These are phyloP conservation scores for Bombus fervidus DNA, from an alignment of 1,140 invertebrate species.

Conservation along the genomic window DNA sequence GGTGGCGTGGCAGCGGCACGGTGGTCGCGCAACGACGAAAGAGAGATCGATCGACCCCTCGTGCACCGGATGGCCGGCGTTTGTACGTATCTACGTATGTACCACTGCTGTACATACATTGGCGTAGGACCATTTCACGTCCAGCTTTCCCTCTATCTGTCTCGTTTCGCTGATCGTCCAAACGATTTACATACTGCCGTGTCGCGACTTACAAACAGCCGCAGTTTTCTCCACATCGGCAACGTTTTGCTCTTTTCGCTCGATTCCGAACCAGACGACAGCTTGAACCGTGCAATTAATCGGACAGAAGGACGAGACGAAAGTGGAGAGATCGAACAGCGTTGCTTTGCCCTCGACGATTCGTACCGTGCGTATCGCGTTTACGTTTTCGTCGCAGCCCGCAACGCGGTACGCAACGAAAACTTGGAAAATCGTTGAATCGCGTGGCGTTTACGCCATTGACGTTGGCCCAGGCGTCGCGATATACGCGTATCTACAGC, in stretches of 20 bases:
- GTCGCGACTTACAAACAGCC: too few species aligned
- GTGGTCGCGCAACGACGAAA: constrained; percentile 74
- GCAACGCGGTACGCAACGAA: background rate
- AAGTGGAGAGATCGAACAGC: too few species aligned
- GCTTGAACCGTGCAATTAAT: too few species aligned
- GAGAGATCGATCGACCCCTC: constrained; percentile 78
- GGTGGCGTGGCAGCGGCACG: constrained; percentile 61
- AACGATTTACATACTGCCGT: too few species aligned
- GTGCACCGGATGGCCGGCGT: constrained; percentile 71
- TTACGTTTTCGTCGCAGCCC: too few species aligned
- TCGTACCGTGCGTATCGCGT: too few species aligned
- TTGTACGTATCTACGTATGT: constrained; percentile 64
- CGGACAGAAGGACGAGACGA: too few species aligned
- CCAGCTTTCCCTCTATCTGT: background rate
- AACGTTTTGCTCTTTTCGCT: too few species aligned
- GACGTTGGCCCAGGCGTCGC: constrained; percentile 18
- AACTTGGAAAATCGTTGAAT: background rate
- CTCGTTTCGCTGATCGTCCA: background rate
- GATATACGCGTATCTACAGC: constrained; percentile 21
- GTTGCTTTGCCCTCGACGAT: too few species aligned
- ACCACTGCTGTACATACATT: constrained; percentile 52
- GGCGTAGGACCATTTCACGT: constrained; percentile 44
- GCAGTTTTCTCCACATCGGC: too few species aligned
- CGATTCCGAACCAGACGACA: too few species aligned
- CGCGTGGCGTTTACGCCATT: constrained; percentile 6